phyloP scores from a whole-genome alignment of 1,140 invertebrate genomes.

The Coptotermes formosanus region DNA sequence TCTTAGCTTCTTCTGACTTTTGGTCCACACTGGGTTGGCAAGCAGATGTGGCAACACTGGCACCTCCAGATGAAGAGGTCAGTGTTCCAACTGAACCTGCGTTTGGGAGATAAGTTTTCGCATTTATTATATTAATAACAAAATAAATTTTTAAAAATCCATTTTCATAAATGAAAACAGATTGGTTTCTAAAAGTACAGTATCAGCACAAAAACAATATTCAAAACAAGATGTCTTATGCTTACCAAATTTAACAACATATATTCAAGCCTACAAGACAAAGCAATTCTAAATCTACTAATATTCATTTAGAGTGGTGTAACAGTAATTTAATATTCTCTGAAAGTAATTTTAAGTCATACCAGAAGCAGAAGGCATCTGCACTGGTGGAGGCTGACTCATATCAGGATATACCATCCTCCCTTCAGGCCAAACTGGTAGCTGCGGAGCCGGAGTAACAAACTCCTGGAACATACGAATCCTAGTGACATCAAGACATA shows the following conservation, averaged over 20 bases:
- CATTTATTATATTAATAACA: not conserved
- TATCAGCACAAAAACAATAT: not conserved
- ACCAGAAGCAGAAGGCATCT: not conserved
- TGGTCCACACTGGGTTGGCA: slow-evolving; percentile 40
- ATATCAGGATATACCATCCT: not conserved
- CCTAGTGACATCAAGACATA: not conserved
- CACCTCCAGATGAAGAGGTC: not conserved
- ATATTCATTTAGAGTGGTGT: not conserved
- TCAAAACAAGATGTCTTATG: not conserved
- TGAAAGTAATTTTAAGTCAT: not conserved
- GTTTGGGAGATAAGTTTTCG: not conserved
- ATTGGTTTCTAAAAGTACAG: not conserved
- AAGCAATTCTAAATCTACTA: not conserved
- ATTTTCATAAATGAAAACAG: not conserved
- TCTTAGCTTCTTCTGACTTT: slow-evolving; percentile 49
- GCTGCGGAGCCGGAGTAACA: not conserved
- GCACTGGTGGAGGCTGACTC: not conserved
- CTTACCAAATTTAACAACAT: not conserved
- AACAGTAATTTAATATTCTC: not conserved
- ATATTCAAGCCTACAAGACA: too few relatives aligned
- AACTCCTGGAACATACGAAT: not conserved
- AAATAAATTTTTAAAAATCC: not conserved
- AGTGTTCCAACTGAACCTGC: not conserved
- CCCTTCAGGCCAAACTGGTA: not conserved
- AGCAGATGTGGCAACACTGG: slow-evolving; percentile 36